Conservation (phyloP, 92 coral and sea anemone species). For the Zoanthus solanderi region DNA sequence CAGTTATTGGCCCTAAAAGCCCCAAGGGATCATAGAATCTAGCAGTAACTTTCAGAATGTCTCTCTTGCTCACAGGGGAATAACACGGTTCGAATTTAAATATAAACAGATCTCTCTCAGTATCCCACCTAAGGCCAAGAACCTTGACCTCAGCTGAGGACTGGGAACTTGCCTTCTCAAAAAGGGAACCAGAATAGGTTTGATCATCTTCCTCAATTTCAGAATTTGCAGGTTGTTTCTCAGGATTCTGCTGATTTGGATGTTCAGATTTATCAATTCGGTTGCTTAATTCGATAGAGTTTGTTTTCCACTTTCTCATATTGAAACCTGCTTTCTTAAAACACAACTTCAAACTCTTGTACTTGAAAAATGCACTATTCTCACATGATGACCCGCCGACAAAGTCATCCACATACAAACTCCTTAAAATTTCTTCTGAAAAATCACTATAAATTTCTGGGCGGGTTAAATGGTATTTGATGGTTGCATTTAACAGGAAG, state of each 20-base stretch:
- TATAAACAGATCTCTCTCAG: constrained; percentile 25
- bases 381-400: constrained; percentile 25
- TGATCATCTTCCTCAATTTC: constrained; percentile 47
- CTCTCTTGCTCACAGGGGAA: constrained; percentile 23
- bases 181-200: constrained; percentile 47
- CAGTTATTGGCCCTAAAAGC: constrained; percentile 53
- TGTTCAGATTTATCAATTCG: constrained; percentile 41
- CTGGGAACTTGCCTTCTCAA: constrained; percentile 14
- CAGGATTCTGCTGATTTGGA: neutral
- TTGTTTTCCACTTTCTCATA: constrained; percentile 61
- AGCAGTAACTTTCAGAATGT: constrained; percentile 52
- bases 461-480: constrained; percentile 33
- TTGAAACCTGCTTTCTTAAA: constrained; percentile 46
- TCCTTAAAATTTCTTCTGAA: constrained; percentile 29
- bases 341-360: constrained; percentile 40
- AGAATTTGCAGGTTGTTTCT: neutral
- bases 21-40: constrained; percentile 69
- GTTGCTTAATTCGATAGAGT: constrained; percentile 30
- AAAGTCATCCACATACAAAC: constrained; percentile 49
- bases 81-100: neutral
- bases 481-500: constrained; percentile 46
- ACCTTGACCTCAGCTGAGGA: constrained; percentile 26
- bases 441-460: constrained; percentile 21
- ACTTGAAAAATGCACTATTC: constrained; percentile 23
- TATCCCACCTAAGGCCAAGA: constrained; percentile 43